These are phyloP conservation scores for Malacosoma neustria DNA, from an alignment of 2,888 invertebrate species.

Conservation along the genomic window DNA sequence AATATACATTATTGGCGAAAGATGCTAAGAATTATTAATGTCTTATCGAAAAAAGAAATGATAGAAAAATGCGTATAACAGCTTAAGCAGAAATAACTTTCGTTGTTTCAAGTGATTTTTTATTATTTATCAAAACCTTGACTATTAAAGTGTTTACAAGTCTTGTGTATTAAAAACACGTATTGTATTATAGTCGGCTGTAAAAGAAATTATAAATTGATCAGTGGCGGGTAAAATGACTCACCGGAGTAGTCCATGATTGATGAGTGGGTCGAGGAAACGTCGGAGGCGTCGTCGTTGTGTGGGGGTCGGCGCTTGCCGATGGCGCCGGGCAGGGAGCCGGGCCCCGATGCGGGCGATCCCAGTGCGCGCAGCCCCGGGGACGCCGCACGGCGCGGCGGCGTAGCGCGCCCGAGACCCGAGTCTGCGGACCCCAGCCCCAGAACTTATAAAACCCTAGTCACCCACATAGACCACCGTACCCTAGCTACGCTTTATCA, in stretches of 20 bases:
- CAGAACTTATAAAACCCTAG: slow-evolving; percentile 8
- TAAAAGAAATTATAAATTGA: too few species aligned
- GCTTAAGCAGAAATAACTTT: too few species aligned
- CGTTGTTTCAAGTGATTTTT: too few species aligned
- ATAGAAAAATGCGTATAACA: too few species aligned
- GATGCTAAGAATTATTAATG: too few species aligned
- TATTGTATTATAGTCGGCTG: too few species aligned
- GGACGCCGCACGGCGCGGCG: slow-evolving; percentile 89
- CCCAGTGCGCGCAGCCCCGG: slow-evolving; percentile 89
- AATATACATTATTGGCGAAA: too few species aligned
- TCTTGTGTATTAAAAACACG: too few species aligned
- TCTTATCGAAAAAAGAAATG: too few species aligned
- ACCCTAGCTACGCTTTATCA: not conserved
- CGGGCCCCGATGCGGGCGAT: slow-evolving; percentile 81
- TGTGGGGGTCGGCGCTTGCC: slow-evolving; percentile 79
- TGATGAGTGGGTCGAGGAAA: slow-evolving; percentile 87
- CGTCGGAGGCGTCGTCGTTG: slow-evolving; percentile 91
- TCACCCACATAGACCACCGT: slow-evolving; percentile 4
- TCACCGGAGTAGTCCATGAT: slow-evolving; percentile 91
- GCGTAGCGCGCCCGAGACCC: slow-evolving; percentile 90
- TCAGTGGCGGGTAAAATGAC: slow-evolving; percentile 23
- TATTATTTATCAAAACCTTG: too few species aligned
- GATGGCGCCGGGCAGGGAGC: slow-evolving; percentile 89
- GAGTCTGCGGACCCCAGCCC: slow-evolving; percentile 80
- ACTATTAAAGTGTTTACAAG: too few species aligned